phyloP scores from a whole-genome alignment of 2,888 invertebrate genomes.

The Drosophila recens region DNA sequence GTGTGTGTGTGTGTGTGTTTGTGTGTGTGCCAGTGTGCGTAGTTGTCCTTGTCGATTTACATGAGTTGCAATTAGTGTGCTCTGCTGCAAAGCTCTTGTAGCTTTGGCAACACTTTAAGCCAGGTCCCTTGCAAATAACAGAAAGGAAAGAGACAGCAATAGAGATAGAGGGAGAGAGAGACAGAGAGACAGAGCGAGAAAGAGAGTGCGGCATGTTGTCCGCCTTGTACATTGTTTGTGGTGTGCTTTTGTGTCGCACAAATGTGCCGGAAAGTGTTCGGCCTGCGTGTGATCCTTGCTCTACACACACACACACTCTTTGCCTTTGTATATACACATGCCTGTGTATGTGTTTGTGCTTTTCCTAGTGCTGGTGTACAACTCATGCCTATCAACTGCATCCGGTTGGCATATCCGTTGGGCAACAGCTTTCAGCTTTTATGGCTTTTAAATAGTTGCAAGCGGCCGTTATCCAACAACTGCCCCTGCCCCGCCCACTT shows the following conservation, averaged over 20 bases:
- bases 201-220: constrained; percentile 14
- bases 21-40: constrained; percentile 26
- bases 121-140: background rate
- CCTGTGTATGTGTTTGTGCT: background rate
- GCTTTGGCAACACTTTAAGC: constrained; percentile 64
- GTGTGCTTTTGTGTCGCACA: constrained; percentile 67
- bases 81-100: constrained; percentile 64
- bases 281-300: constrained; percentile 44
- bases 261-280: constrained; percentile 73
- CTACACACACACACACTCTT: background rate
- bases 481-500: background rate
- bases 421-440: constrained; percentile 76
- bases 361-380: constrained; percentile 18
- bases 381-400: constrained; percentile 74
- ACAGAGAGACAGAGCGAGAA: background rate
- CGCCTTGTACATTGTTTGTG: constrained; percentile 67
- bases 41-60: constrained; percentile 76
- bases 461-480: constrained; percentile 35
- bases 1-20: constrained; percentile 6
- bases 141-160: background rate
- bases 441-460: constrained; percentile 80
- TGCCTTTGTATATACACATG: background rate
- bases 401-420: constrained; percentile 71
- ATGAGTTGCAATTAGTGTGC: constrained; percentile 78
- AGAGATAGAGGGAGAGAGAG: no score